Base-by-base conservation (phyloP, 92 coral and sea anemone species). In the Palythoa grandis region DNA sequence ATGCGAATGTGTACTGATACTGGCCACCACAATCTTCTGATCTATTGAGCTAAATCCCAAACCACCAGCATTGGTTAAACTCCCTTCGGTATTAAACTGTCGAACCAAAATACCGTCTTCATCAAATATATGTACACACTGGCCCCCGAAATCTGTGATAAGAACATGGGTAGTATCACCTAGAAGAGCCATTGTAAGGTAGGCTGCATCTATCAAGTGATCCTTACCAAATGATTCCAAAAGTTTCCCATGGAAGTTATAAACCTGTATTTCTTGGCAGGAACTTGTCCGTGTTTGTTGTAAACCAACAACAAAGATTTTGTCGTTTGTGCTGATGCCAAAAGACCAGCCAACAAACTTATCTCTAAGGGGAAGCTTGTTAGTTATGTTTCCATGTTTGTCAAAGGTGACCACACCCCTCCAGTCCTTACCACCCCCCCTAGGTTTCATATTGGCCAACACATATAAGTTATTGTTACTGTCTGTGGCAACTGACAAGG, bases 401-500 rank as follows among this genome's bases (percentile, higher is more conserved):
- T 80, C 85, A 48, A 80, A 80, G 2, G 61, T 65, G 40, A 80
- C 52, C 4, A 80, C 61, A 50, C 85, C 85, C 48, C 85, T 80
- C 85, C 85, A 80, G 6, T 80, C 85, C 29, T 66, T 80, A 24
- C 85, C 85, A 20, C 23, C 37, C 74, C 73, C 35, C 20, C 11
- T 13, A 2, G 85, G 74, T 35, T 80, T 80, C 74, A 80, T 43
- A 23, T 39, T 80, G 50, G 85, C 75, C 40, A 80, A 66, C 48
- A 80, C 85, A 11, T 80, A 50, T 6, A 80, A 16, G 56, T 80
- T 66, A 4, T 80, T 16, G 19, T 48, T 48, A 16, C 11, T 23
- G 85, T 80, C 85, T 20, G 85, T 80, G 11, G 75, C 57, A 9
- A 80, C 85, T 12, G 85, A 80, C 85, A 80, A 23, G 19, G 85